phyloP scores from a whole-genome alignment of 2,113 vertebrate species.

The Sminthopsis crassicaudata region DNA sequence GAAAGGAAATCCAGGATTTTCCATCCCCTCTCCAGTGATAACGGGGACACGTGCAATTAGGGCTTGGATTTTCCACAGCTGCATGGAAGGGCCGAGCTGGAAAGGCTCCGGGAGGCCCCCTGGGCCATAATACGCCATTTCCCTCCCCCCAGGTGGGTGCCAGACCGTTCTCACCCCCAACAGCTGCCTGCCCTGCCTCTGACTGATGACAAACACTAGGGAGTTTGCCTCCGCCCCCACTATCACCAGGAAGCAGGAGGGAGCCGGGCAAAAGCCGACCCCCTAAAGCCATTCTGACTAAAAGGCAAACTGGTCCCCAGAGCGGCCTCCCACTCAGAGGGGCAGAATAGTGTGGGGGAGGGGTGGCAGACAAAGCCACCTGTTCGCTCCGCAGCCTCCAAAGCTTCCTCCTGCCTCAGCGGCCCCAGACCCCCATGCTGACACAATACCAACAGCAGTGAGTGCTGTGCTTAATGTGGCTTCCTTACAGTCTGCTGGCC shows the following conservation, averaged over 20 bases:
- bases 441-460: too few relatives aligned
- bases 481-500: too few relatives aligned
- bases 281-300: background rate
- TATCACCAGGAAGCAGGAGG: rapidly evolving
- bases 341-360: background rate
- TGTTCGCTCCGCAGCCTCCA: background rate
- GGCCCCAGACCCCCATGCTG: too few relatives aligned
- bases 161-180: background rate
- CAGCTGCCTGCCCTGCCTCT: background rate
- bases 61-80: slow-evolving; percentile 42
- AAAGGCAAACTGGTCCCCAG: background rate
- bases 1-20: slow-evolving; percentile 63
- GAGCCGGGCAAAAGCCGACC: background rate
- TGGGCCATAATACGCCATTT: background rate
- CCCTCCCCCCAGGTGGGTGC: background rate
- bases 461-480: too few relatives aligned
- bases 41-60: background rate
- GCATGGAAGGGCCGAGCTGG: background rate
- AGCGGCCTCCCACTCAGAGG: too few relatives aligned
- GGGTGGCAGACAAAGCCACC: background rate
- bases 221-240: background rate
- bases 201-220: background rate
- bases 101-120: rapidly evolving
- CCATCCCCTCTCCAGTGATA: slow-evolving; percentile 64
- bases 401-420: background rate